Percentiles rank a stretch among this genome's conserved stretches.
phyloP scores from a whole-genome alignment of 1,140 invertebrate species.

The Solenopsis invicta region DNA sequence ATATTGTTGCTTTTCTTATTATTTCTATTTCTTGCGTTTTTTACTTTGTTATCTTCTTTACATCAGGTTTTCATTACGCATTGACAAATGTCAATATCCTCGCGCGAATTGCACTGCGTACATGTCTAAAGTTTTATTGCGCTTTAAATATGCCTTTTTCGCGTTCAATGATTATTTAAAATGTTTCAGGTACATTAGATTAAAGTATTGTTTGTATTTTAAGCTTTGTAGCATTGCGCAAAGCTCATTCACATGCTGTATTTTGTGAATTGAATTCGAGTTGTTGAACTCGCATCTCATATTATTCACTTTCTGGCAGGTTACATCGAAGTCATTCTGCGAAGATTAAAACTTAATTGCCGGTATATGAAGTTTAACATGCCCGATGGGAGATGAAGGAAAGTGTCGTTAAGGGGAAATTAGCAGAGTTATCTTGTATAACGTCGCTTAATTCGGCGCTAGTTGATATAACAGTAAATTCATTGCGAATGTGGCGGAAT shows the following conservation, averaged over 20 bases:
- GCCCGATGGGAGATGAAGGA: constrained; percentile 54
- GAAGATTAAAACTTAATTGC: constrained; percentile 61
- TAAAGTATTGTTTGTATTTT: not conserved
- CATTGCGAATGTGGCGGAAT: constrained; percentile 3
- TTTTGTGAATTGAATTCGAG: constrained; percentile 15
- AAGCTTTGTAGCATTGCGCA: not conserved
- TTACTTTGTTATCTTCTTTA: not conserved
- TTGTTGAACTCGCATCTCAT: not conserved
- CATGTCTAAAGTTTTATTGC: not conserved
- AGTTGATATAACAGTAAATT: constrained; percentile 38
- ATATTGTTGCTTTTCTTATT: not conserved
- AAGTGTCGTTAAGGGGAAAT: constrained; percentile 37
- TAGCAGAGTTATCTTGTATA: constrained; percentile 44
- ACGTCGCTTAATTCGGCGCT: constrained; percentile 34
- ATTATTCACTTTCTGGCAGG: constrained; percentile 34
- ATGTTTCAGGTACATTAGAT: not conserved
- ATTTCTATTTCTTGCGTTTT: constrained; percentile 9
- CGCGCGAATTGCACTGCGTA: not conserved
- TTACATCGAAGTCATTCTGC: constrained; percentile 36
- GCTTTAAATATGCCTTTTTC: not conserved
- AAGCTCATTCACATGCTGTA: not conserved
- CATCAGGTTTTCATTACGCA: not conserved
- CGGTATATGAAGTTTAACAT: constrained; percentile 46
- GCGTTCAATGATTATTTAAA: constrained; percentile 16
- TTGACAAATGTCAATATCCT: not conserved